These are phyloP conservation scores for Parasteatoda tepidariorum DNA, from an alignment of 1,140 invertebrate species.

Conservation along the genomic window DNA sequence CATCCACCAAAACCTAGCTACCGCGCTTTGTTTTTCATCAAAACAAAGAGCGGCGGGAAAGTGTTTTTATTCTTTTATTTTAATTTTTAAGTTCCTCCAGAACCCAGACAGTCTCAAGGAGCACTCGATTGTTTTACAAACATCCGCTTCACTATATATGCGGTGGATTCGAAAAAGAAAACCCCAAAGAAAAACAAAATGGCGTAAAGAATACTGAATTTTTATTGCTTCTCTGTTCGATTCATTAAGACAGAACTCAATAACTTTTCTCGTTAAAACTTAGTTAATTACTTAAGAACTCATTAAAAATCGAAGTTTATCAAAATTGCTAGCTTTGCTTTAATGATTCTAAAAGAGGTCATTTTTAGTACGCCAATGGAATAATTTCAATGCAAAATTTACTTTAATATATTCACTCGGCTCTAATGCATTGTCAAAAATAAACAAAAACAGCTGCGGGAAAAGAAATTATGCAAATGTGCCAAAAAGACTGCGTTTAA, in stretches of 20 bases:
- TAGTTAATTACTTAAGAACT: conserved; percentile 54
- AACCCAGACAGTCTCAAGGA: neutral
- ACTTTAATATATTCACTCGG: too few relatives aligned
- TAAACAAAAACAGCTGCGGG: conserved; percentile 9
- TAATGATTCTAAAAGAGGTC: neutral
- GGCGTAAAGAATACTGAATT: neutral
- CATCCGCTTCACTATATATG: neutral
- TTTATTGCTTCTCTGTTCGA: conserved; percentile 8
- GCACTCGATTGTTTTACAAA: conserved; percentile 37
- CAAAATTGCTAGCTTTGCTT: too few relatives aligned
- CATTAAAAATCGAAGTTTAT: conserved; percentile 47
- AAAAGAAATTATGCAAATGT: conserved; percentile 35
- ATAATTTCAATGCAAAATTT: too few relatives aligned
- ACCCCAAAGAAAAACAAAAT: neutral
- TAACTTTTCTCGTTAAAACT: conserved; percentile 55
- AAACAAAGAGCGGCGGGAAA: too few relatives aligned
- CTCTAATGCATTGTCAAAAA: conserved; percentile 1
- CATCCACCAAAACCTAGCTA: too few relatives aligned
- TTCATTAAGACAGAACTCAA: conserved; percentile 54
- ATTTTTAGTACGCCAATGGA: too few relatives aligned
- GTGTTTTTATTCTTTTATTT: too few relatives aligned
- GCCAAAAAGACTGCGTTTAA: conserved; percentile 14
- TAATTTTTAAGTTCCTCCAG: too few relatives aligned
- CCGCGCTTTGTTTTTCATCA: too few relatives aligned
- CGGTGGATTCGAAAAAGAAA: neutral